phyloP scores from a whole-genome alignment of 2,888 invertebrate species.

The Steinernema scapterisci region DNA sequence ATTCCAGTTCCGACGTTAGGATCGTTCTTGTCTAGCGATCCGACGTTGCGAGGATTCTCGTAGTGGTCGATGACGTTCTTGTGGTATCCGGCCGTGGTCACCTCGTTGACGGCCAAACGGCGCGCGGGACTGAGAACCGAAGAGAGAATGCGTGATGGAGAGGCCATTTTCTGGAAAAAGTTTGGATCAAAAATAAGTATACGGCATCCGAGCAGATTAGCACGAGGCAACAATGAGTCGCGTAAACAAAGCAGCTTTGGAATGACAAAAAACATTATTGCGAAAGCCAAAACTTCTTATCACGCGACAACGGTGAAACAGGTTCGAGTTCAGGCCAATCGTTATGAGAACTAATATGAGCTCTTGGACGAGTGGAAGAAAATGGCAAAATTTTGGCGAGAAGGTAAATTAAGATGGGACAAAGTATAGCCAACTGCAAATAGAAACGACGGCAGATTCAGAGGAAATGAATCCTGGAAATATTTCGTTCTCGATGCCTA shows the following conservation, averaged over 20 bases:
- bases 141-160: neutral
- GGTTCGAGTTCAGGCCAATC: neutral
- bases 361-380: too few relatives aligned
- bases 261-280: neutral
- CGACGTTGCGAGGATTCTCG: conserved; percentile 98
- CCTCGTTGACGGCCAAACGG: neutral
- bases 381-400: too few relatives aligned
- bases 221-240: neutral
- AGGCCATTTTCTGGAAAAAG: conserved; percentile 21
- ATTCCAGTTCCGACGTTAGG: conserved; percentile 92
- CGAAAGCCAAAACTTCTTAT: neutral
- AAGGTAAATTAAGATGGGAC: too few relatives aligned
- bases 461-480: too few relatives aligned
- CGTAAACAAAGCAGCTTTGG: neutral
- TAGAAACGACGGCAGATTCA: too few relatives aligned
- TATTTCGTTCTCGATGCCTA: too few relatives aligned
- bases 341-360: neutral
- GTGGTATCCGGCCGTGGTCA: conserved; percentile 52
- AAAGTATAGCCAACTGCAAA: too few relatives aligned
- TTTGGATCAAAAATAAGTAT: too few relatives aligned
- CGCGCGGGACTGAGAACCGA: neutral
- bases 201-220: neutral
- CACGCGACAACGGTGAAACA: conserved; percentile 3
- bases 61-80: conserved; percentile 86
- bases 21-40: conserved; percentile 91